phyloP scores from a whole-genome alignment of 2,797 vertebrate genomes.

The Valencia hispanica region DNA sequence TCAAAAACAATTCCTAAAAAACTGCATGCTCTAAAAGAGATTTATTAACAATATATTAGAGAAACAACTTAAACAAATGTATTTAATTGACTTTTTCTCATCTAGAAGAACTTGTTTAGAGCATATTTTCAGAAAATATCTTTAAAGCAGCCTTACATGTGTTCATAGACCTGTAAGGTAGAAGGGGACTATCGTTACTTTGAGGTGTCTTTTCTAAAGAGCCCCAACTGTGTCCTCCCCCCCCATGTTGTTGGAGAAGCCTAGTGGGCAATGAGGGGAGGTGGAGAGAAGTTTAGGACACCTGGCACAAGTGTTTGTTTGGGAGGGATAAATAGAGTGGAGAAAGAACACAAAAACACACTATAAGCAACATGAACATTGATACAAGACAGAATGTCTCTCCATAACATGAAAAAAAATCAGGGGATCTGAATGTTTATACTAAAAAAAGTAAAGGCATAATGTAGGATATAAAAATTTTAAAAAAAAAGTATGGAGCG shows the following conservation, averaged over 20 bases:
- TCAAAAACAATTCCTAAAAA: background rate
- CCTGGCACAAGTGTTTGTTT: conserved; percentile 48
- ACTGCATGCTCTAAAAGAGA: background rate
- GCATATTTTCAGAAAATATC: background rate
- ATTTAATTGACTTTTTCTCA: background rate
- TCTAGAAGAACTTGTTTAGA: background rate
- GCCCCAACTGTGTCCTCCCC: conserved; percentile 62
- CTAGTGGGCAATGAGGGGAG: conserved; percentile 45
- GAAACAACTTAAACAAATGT: background rate
- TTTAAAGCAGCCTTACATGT: background rate
- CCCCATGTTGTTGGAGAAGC: conserved; percentile 62
- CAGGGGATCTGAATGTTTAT: background rate
- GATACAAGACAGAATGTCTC: background rate
- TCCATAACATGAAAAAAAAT: conserved; percentile 6
- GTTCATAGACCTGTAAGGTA: conserved; percentile 41
- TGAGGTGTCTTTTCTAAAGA: conserved; percentile 61
- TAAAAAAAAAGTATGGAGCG: too few relatives aligned
- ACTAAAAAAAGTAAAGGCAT: background rate
- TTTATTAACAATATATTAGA: background rate
- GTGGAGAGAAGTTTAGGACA: conserved; percentile 36
- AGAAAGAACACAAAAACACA: conserved; percentile 19
- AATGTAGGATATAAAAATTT: background rate
- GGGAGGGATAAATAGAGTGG: conserved; percentile 42
- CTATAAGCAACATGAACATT: background rate
- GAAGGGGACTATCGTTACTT: conserved; percentile 57